These are phyloP conservation scores for Prionace glauca DNA, from an alignment of 2,797 vertebrate species.

Conservation along the genomic window DNA sequence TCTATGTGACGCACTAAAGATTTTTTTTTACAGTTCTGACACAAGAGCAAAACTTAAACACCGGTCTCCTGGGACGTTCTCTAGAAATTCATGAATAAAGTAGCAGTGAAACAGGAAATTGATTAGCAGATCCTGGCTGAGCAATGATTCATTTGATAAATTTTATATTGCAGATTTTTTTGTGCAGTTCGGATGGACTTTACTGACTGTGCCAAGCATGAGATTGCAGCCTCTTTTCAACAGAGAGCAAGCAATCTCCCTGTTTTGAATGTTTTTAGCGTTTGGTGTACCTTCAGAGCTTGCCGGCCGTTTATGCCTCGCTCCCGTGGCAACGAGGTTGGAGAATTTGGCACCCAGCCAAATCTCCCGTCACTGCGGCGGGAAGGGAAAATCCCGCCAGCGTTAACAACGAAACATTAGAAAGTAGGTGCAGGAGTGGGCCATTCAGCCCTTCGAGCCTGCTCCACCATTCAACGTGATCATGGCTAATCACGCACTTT, in stretches of 20 bases:
- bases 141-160: slow-evolving; percentile 30
- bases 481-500: too few species aligned
- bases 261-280: background rate
- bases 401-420: too few species aligned
- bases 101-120: slow-evolving; percentile 34
- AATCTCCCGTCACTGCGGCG: too few species aligned
- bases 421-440: too few species aligned
- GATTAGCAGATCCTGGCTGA: slow-evolving; percentile 6
- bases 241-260: background rate
- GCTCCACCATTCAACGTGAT: too few species aligned
- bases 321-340: too few species aligned
- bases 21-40: slow-evolving; percentile 33
- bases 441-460: too few species aligned
- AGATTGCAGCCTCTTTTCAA: background rate
- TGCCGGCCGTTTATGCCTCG: too few species aligned
- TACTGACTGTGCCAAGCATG: background rate
- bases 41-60: slow-evolving; percentile 36
- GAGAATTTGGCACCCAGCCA: too few species aligned
- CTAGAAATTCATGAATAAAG: slow-evolving; percentile 37
- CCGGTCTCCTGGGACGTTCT: slow-evolving; percentile 19
- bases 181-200: background rate
- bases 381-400: too few species aligned
- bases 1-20: slow-evolving; percentile 32
- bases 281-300: too few species aligned
- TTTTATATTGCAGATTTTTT: background rate